phyloP scores from a whole-genome alignment of 2,797 vertebrate genomes.

The Oreortyx pictus region DNA sequence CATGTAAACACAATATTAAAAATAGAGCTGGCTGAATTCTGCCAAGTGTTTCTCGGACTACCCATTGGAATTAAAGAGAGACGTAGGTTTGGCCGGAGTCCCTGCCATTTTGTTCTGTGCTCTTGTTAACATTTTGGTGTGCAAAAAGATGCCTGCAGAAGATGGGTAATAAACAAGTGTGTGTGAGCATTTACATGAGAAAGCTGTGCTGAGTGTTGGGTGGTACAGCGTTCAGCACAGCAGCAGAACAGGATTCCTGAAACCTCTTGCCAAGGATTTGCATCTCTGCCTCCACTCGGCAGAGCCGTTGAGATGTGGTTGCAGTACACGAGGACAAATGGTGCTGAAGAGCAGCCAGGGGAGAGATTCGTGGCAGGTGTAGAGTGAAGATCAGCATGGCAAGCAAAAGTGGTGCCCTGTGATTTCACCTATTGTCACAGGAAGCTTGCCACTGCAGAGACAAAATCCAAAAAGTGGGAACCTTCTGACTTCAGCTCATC shows the following conservation, averaged over 20 bases:
- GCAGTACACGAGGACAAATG: neutral
- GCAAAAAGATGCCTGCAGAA: slow-evolving; percentile 24
- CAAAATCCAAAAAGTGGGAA: neutral
- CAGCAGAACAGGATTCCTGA: slow-evolving; percentile 4
- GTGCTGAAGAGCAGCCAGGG: rapidly evolving
- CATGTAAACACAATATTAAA: slow-evolving; percentile 54
- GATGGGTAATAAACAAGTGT: neutral
- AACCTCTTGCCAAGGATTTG: slow-evolving; percentile 2
- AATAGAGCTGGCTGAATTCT: neutral
- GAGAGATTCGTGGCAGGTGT: neutral
- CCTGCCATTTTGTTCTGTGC: neutral
- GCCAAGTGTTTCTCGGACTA: neutral
- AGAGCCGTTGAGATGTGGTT: neutral
- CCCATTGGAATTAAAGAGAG: neutral
- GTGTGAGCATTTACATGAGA: neutral
- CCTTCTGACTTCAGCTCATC: neutral
- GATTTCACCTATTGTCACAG: neutral
- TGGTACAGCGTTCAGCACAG: neutral
- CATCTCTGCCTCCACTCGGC: neutral
- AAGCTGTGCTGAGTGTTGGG: neutral
- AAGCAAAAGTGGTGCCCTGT: neutral
- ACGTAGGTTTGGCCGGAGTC: slow-evolving; percentile 6
- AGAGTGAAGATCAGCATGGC: neutral
- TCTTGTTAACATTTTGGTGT: neutral
- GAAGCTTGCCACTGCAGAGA: neutral